These are phyloP conservation scores for Euphydryas editha DNA, from an alignment of 2,888 invertebrate genomes.

Conservation along the genomic window DNA sequence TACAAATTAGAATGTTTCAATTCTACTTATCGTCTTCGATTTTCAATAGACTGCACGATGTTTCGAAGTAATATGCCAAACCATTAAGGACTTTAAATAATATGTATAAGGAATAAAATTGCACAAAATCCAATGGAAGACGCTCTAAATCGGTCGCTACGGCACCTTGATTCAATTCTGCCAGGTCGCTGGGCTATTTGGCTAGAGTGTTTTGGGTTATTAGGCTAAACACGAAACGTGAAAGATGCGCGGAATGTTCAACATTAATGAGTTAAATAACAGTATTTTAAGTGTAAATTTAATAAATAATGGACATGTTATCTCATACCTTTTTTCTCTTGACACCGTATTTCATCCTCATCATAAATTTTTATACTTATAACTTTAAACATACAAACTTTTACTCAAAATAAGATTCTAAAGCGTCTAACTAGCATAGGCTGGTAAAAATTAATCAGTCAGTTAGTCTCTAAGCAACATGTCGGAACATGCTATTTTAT, in stretches of 20 bases:
- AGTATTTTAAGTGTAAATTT: too few relatives aligned
- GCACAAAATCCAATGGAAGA: neutral
- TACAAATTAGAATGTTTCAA: neutral
- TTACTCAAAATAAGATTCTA: too few relatives aligned
- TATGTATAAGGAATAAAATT: neutral
- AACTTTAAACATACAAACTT: too few relatives aligned
- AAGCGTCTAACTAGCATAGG: too few relatives aligned
- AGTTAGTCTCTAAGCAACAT: too few relatives aligned
- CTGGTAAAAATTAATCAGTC: too few relatives aligned
- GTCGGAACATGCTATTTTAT: too few relatives aligned
- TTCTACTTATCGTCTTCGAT: slow-evolving; percentile 10
- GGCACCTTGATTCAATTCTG: slow-evolving; percentile 45
- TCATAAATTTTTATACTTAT: too few relatives aligned
- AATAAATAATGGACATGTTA: too few relatives aligned
- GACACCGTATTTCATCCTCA: too few relatives aligned
- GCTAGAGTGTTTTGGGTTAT: slow-evolving; percentile 38
- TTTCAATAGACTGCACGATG: slow-evolving; percentile 14
- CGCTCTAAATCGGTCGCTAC: slow-evolving; percentile 28
- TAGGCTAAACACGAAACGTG: slow-evolving; percentile 10
- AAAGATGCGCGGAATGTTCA: neutral
- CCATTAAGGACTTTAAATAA: slow-evolving; percentile 1
- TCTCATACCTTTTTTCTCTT: too few relatives aligned
- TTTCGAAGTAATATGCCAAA: slow-evolving; percentile 9
- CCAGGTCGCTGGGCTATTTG: slow-evolving; percentile 46
- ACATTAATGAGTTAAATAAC: too few relatives aligned